Evolutionary conservation across 2,888 invertebrate genomes (phyloP).

Genomic region (Cephonodes hylas): DNA sequence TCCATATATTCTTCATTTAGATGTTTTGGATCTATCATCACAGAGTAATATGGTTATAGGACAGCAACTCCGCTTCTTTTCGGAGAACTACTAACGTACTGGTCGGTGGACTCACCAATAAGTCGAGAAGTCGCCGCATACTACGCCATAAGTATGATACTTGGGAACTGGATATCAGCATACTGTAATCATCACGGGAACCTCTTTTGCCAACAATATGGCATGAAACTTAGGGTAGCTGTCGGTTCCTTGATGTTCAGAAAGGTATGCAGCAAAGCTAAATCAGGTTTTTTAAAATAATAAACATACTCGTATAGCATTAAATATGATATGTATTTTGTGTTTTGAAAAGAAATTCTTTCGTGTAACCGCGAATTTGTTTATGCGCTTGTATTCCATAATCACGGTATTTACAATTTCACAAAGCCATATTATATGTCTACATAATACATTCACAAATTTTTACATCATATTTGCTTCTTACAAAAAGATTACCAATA

Average conservation of each 20-base stretch:
- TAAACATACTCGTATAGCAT: too few relatives aligned
- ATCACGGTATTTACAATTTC: neutral
- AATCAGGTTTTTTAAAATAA: too few relatives aligned
- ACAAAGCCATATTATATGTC: too few relatives aligned
- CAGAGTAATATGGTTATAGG: conserved; percentile 48
- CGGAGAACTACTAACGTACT: conserved; percentile 68
- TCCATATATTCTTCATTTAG: too few relatives aligned
- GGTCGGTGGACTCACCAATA: conserved; percentile 78
- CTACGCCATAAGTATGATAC: conserved; percentile 74
- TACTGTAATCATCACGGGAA: conserved; percentile 87
- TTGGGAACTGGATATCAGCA: conserved; percentile 72
- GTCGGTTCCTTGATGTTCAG: conserved; percentile 87
- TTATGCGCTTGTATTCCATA: neutral
- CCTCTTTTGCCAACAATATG: conserved; percentile 83
- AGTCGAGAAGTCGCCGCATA: conserved; percentile 75
- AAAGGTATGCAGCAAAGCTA: conserved; percentile 79
- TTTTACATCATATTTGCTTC: too few relatives aligned
- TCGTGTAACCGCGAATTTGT: neutral
- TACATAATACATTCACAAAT: too few relatives aligned
- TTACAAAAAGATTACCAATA: too few relatives aligned
- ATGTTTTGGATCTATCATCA: neutral
- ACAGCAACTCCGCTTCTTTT: conserved; percentile 83
- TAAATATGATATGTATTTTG: too few relatives aligned
- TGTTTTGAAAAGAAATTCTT: too few relatives aligned
- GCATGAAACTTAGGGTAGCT: conserved; percentile 87